Evolutionary conservation across 2,888 invertebrate genomes (phyloP), one percentile per base, ranked within the genome.

Genomic region (Diarsia rubi): DNA sequence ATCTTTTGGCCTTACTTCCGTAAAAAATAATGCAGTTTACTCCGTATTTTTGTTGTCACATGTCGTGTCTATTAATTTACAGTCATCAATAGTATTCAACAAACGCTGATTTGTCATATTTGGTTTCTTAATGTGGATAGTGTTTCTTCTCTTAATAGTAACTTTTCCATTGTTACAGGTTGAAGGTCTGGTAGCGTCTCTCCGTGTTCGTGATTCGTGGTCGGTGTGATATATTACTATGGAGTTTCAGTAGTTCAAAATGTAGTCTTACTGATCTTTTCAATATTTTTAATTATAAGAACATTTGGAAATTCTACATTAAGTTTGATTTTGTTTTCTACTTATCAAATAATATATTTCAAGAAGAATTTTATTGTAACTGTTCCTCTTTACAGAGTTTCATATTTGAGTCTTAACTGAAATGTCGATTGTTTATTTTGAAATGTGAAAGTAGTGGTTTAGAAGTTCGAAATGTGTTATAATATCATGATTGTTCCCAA

Each of bases 101-200:
- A 1, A n/a, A 52, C 1, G n/a, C 21, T n/a, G 52, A 52, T 1
- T 3, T n/a, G 52, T n/a, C 11, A 52, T n/a, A 24, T 52, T 12
- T 52, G 37, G 37, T n/a, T 52, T 24, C 52, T 12, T 1, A 54
- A 24, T 52, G 52, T 52, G n/a, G 12, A 24, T 54, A 24, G 12
- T 37, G 11, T 73, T 37, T 64, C 21, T 9, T 68, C 6, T 37
- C 3, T 4, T 70, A 54, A 64, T 9, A 47, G 27, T 24, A 31
- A 37, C 21, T 52, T 6, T 74, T 81, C 70, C 1, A 72, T 90
- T 88, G 86, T 92, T 92, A n/a, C 91, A 92, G 92, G 70, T 88
- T 52, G 78, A 79, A 81, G 75, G 69, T 85, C 79, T 81, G 81
- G 70, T 79, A 65, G 82, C 72, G 79, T 84, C 64, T 81, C 73